Evolutionary conservation across 1,140 invertebrate genomes (phyloP), one percentile per base, ranked within the genome.

Genomic region (Lepidotrigona ventralis): DNA sequence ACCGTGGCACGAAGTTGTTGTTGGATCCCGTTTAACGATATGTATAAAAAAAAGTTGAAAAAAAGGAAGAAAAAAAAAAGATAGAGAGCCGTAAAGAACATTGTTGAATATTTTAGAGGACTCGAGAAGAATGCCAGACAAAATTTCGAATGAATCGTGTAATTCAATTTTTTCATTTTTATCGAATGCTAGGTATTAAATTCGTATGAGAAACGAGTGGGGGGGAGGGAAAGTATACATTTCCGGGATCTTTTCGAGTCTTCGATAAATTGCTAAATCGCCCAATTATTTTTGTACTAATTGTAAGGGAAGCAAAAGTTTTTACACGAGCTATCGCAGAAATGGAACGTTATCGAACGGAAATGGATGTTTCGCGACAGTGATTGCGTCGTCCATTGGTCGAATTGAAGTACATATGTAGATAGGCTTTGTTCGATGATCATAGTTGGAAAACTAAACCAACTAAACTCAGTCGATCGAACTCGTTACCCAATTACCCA

Each of bases 281-380:
- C 88, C 89, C 88, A 91, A 89, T 94, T 94, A 94, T 94, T 93
- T 93, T 94, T 93, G 86, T 94, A 93, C 91, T 88, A 91, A 89
- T 91, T 91, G 78, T 89, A 92, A 89, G 63, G 73, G 70, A 86
- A 71, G 64, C 58, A 54, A 83, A 71, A 81, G n/a, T 86, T 76
- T 73, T 77, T 75, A 77, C 63, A 74, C 72, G 80, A 75, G 23
- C 70, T 54, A 60, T 26, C 79, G 46, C 46, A 56, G 39, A 60
- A 17, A 69, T 58, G 46, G 29, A 46, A 46, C 39, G 23, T 58
- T 54, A 60, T 39, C 79, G 46, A 17, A 56, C 58, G 46, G 29
- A 39, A 46, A 29, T 33, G 54, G n/a, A 69, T 64, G 54, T 77
- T 53, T 71, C 39, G 64, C 56, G 12, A 39, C n/a, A 46, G n/a